These are phyloP conservation scores for Otocyon megalotis DNA, from an alignment of 2,113 vertebrate genomes.

Conservation along the genomic window DNA sequence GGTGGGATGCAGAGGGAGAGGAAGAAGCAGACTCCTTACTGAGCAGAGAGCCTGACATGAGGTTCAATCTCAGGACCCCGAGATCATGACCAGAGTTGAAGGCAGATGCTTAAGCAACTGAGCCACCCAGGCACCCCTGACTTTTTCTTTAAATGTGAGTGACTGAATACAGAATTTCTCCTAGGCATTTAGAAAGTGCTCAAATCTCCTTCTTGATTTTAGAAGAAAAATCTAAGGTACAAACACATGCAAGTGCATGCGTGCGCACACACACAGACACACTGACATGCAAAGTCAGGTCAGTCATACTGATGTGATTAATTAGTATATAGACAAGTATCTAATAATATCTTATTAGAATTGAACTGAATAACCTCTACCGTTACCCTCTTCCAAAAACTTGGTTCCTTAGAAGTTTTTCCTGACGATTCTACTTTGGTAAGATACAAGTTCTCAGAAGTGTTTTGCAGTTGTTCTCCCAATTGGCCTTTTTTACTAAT, in stretches of 20 bases:
- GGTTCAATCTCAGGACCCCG: no score
- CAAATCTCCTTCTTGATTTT: not conserved
- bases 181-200: not conserved
- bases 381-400: not conserved
- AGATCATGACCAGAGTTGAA: no score
- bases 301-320: not conserved
- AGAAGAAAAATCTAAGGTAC: not conserved
- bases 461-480: not conserved
- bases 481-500: not conserved
- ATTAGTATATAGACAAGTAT: not conserved
- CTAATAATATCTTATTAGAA: not conserved
- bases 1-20: no score
- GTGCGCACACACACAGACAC: no score
- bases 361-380: not conserved
- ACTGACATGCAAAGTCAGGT: not conserved
- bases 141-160: not conserved
- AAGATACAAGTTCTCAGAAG: not conserved
- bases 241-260: not conserved
- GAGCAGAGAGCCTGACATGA: no score
- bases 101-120: no score
- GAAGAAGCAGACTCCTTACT: no score
- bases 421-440: not conserved
- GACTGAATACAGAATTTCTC: not conserved
- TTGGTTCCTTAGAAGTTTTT: not conserved
- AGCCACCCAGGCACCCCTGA: no score